These are phyloP conservation scores for Silvanus unidentatus DNA, from an alignment of 2,888 invertebrate species.

Conservation along the genomic window DNA sequence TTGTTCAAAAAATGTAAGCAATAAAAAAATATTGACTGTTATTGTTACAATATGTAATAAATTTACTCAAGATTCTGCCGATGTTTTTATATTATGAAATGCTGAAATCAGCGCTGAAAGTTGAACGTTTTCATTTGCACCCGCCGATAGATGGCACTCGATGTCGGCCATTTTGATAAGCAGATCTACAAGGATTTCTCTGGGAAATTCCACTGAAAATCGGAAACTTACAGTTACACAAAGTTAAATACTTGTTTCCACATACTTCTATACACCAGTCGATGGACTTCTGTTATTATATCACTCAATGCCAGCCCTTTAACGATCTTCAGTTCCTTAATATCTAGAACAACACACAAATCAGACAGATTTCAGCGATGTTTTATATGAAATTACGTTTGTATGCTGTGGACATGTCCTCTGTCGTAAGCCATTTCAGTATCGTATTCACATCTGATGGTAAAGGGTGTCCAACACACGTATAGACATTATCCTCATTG, in stretches of 20 bases:
- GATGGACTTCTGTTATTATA: conserved; percentile 86
- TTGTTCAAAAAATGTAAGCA: too few species aligned
- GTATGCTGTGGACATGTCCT: conserved; percentile 68
- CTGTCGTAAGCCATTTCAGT: conserved; percentile 78
- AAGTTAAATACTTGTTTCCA: conserved; percentile 26
- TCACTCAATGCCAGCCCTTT: conserved; percentile 93
- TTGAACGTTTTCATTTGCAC: conserved; percentile 88
- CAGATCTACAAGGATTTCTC: conserved; percentile 68
- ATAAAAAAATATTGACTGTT: neutral
- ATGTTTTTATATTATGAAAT: conserved; percentile 70
- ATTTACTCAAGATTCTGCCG: neutral
- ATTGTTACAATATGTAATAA: neutral
- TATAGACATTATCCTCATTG: conserved; percentile 86
- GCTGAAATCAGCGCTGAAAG: conserved; percentile 82
- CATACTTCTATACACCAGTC: conserved; percentile 79
- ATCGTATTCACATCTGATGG: conserved; percentile 84
- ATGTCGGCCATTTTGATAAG: conserved; percentile 84
- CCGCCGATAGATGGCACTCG: conserved; percentile 78
- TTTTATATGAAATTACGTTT: conserved; percentile 57
- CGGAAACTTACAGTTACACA: neutral
- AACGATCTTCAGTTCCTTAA: conserved; percentile 74
- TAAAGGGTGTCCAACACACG: conserved; percentile 94
- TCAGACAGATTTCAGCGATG: too few species aligned
- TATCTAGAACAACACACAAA: conserved; percentile 59
- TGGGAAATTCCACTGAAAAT: conserved; percentile 76